Evolutionary conservation across 2,797 vertebrate species (phyloP).

Genomic region (Arnoldichthys spilopterus): DNA sequence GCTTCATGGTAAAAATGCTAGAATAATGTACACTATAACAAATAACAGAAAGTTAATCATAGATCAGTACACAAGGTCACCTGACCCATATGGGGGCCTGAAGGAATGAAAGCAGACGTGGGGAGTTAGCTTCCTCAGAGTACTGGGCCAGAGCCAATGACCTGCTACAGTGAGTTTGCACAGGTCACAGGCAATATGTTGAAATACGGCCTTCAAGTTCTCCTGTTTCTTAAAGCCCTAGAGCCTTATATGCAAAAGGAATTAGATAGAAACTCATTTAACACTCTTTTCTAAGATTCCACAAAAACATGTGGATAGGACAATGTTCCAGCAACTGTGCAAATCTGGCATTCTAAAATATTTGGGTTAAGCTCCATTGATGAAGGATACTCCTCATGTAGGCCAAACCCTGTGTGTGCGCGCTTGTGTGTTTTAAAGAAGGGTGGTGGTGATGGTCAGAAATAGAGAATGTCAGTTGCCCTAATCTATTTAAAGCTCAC

Average conservation of each 20-base stretch:
- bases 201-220: constrained; percentile 2
- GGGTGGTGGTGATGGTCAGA: constrained; percentile 57
- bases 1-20: background rate
- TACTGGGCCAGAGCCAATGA: background rate
- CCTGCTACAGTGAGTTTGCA: constrained; percentile 20
- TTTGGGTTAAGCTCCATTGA: constrained; percentile 30
- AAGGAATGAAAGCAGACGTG: constrained; percentile 19
- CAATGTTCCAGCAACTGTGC: background rate
- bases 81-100: background rate
- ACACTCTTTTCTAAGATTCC: background rate
- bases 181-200: constrained; percentile 16
- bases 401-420: background rate
- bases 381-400: constrained; percentile 27
- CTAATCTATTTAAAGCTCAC: constrained; percentile 72
- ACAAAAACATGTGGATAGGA: background rate
- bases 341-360: constrained; percentile 15
- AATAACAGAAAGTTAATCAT: background rate
- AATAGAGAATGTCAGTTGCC: constrained; percentile 75
- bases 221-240: constrained; percentile 1
- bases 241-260: background rate
- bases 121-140: constrained; percentile 3
- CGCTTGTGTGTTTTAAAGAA: constrained; percentile 21
- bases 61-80: constrained; percentile 6
- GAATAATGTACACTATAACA: background rate
- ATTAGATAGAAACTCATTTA: background rate